Percentiles rank a stretch among this genome's conserved stretches.
Evolutionary conservation across 1,140 invertebrate genomes (phyloP).

Genomic region (Holotrichia oblita): DNA sequence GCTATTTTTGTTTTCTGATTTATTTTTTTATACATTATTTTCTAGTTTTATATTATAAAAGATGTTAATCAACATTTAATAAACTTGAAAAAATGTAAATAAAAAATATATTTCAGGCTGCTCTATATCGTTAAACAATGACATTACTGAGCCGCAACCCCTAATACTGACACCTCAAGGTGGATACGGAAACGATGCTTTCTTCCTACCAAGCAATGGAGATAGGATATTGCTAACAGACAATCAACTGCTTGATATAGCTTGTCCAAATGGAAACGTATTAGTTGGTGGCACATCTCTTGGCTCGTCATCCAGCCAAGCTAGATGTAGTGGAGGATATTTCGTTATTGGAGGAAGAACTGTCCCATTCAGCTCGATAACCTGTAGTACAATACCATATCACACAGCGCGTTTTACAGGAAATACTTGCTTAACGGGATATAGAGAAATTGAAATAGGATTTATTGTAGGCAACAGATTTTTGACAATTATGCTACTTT

Average conservation of each 20-base stretch:
- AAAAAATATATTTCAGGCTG: conserved; percentile 36
- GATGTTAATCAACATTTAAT: not conserved
- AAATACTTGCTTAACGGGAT: conserved; percentile 52
- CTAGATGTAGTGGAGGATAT: conserved; percentile 35
- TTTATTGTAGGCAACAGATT: conserved; percentile 52
- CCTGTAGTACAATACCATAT: conserved; percentile 43
- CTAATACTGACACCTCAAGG: conserved; percentile 34
- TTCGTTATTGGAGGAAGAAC: conserved; percentile 39
- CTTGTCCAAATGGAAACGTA: conserved; percentile 49
- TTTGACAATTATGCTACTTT: conserved; percentile 51
- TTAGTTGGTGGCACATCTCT: conserved; percentile 23
- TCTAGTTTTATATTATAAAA: not conserved
- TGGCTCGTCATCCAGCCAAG: conserved; percentile 18
- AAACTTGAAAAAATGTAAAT: not conserved
- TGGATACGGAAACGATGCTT: conserved; percentile 20
- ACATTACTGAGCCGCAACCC: conserved; percentile 40
- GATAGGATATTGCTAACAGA: conserved; percentile 22
- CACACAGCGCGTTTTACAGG: conserved; percentile 45
- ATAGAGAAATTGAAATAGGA: conserved; percentile 55
- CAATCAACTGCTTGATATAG: conserved; percentile 43
- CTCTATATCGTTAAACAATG: conserved; percentile 38
- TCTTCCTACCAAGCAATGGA: conserved; percentile 31
- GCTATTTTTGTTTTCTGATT: not conserved
- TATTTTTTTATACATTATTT: not conserved
- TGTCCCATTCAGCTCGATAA: conserved; percentile 44